Percentiles rank a stretch among this genome's conserved stretches.
Conservation (phyloP, 2,888 invertebrate species). For the Allygus modestus region DNA sequence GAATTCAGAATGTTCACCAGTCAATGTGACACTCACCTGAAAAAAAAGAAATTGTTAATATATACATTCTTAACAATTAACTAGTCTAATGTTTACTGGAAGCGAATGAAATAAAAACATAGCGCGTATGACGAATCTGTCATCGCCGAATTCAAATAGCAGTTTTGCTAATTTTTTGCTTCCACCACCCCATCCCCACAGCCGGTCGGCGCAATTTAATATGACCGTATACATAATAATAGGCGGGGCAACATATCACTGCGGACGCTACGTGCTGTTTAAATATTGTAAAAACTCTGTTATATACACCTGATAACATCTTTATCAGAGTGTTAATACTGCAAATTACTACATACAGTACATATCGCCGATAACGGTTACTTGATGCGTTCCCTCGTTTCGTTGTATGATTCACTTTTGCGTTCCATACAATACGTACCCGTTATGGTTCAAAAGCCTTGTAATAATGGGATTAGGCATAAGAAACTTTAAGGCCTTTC, state of each 20-base stretch:
- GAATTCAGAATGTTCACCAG: conserved; percentile 12
- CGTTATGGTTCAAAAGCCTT: no score
- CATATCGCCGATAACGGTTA: background rate
- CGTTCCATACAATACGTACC: no score
- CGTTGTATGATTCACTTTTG: background rate
- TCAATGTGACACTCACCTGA: conserved; percentile 43
- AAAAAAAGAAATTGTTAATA: conserved; percentile 33
- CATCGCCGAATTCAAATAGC: no score
- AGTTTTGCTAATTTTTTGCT: no score
- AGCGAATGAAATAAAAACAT: no score
- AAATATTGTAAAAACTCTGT: conserved; percentile 17
- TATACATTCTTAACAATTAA: no score
- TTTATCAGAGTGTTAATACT: conserved; percentile 26
- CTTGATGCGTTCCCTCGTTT: background rate
- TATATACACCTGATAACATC: conserved; percentile 20
- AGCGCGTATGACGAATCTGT: no score
- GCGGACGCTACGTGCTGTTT: background rate
- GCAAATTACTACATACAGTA: conserved; percentile 1
- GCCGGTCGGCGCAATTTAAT: background rate
- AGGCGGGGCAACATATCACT: background rate
- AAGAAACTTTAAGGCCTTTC: no score
- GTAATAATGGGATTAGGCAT: no score
- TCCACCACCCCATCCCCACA: background rate
- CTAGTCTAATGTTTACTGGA: no score
- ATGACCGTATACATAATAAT: background rate